Percentiles rank a stretch among this genome's conserved stretches.
These are phyloP conservation scores for Neomorphus geoffroyi DNA, from an alignment of 2,797 vertebrate species.

Conservation along the genomic window DNA sequence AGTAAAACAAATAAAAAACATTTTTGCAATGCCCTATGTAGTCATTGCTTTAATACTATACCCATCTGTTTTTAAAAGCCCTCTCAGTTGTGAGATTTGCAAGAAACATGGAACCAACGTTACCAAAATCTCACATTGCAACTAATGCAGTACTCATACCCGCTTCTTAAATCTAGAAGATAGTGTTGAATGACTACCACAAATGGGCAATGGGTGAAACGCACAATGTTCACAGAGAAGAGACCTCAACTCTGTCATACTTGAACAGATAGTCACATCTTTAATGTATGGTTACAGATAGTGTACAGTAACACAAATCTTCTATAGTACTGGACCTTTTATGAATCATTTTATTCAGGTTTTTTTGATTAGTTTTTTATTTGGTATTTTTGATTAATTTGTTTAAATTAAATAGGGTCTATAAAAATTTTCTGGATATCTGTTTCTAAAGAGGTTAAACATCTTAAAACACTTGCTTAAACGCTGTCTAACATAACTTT, in stretches of 20 bases:
- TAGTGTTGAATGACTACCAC: background rate
- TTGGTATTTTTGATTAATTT: too few species aligned
- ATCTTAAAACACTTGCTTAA: background rate
- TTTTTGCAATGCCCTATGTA: background rate
- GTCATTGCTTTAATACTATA: background rate
- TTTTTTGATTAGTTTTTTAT: too few species aligned
- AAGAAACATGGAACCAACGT: background rate
- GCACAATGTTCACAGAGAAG: fast-evolving
- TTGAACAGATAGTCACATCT: too few species aligned
- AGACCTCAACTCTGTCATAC: fast-evolving
- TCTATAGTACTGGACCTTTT: background rate
- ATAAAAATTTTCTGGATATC: too few species aligned
- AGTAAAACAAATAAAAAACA: background rate
- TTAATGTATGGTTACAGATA: background rate
- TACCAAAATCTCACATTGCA: background rate
- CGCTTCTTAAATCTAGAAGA: background rate
- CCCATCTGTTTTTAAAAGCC: background rate
- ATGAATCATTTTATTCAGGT: too few species aligned
- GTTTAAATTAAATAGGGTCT: too few species aligned
- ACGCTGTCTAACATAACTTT: background rate
- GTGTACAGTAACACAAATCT: background rate
- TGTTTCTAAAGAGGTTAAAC: background rate
- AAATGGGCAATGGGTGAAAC: background rate
- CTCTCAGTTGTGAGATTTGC: background rate
- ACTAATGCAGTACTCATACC: background rate